These are phyloP conservation scores for Sylvia borin DNA, from an alignment of 2,797 vertebrate species.

Conservation along the genomic window DNA sequence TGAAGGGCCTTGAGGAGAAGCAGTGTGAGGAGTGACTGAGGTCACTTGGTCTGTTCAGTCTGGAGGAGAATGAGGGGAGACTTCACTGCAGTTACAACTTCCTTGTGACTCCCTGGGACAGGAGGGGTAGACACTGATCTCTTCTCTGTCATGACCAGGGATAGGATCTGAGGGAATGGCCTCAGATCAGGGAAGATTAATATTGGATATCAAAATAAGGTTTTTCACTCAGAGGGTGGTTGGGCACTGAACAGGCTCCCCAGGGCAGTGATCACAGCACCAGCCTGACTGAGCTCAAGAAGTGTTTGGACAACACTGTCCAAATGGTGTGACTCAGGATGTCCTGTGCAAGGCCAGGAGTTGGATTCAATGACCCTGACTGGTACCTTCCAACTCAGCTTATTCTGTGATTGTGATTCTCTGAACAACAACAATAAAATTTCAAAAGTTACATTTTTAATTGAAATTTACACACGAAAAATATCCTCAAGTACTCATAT, in stretches of 20 bases:
- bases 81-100: not conserved
- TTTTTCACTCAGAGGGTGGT: rapidly evolving
- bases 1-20: not conserved
- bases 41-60: not conserved
- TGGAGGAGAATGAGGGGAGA: not conserved
- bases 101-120: rapidly evolving
- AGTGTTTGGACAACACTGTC: not conserved
- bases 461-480: not conserved
- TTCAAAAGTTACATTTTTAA: not conserved
- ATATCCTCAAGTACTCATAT: not conserved
- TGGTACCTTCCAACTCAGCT: not conserved
- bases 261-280: not conserved
- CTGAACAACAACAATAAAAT: not conserved
- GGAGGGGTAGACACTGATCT: rapidly evolving
- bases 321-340: not conserved
- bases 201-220: not conserved
- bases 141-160: not conserved
- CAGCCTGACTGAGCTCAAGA: not conserved
- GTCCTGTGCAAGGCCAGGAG: not conserved
- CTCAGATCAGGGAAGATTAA: not conserved
- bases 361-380: not conserved
- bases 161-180: rapidly evolving
- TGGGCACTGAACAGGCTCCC: not conserved
- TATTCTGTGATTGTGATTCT: not conserved
- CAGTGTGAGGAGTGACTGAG: rapidly evolving